A percentile compares a stretch with the other conserved stretches of the same genome.
Conservation (phyloP, 2,888 invertebrate genomes). For the Tanypteryx hageni region DNA sequence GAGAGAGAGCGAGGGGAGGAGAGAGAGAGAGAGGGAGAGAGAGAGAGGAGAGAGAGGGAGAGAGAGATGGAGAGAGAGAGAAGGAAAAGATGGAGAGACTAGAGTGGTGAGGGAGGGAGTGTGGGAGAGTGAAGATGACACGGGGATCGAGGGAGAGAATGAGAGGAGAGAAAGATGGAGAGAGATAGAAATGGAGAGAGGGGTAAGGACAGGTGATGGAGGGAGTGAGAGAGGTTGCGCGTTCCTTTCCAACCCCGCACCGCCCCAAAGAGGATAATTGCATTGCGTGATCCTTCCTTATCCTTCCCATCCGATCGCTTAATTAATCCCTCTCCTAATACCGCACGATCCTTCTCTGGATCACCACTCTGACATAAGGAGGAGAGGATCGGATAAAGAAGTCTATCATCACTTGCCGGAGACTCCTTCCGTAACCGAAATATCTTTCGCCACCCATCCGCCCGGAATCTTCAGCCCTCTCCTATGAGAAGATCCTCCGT, state of each 20-base stretch:
- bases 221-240: not conserved
- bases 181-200: too few species aligned
- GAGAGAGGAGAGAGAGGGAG: too few species aligned
- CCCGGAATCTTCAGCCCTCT: not conserved
- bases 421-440: not conserved
- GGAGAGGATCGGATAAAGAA: not conserved
- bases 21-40: too few species aligned
- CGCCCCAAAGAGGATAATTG: constrained; percentile 22
- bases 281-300: constrained; percentile 13
- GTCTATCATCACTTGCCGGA: not conserved
- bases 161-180: too few species aligned
- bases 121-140: too few species aligned
- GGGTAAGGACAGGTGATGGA: not conserved
- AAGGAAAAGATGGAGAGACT: too few species aligned
- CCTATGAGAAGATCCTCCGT: too few species aligned
- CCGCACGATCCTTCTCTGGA: not conserved
- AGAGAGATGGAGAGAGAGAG: too few species aligned
- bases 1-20: too few species aligned
- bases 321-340: constrained; percentile 33
- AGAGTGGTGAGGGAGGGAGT: too few species aligned
- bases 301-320: constrained; percentile 23
- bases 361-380: not conserved
- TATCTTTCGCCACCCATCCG: not conserved
- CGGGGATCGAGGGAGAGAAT: too few species aligned
- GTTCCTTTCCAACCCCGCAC: not conserved